Conservation (phyloP, 2,888 invertebrate genomes). For the Gerris lacustris region DNA sequence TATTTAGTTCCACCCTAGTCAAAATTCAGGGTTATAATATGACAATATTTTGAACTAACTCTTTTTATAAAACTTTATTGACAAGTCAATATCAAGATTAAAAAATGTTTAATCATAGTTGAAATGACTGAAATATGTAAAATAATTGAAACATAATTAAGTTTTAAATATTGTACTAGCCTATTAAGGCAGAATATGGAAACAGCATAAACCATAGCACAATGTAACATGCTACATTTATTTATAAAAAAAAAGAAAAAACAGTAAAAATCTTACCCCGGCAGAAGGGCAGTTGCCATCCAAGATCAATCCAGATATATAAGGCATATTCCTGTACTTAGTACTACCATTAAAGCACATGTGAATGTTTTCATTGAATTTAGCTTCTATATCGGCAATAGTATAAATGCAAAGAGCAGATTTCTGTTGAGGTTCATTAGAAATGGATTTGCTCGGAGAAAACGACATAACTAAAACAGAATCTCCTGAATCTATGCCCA, state of each 20-base stretch:
- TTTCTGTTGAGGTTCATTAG: conserved; percentile 64
- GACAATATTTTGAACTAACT: no score
- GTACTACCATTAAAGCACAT: conserved; percentile 93
- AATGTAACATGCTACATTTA: neutral
- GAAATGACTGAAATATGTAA: no score
- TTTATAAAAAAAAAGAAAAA: no score
- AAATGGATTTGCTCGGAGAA: conserved; percentile 77
- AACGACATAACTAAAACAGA: conserved; percentile 78
- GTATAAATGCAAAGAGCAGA: conserved; percentile 91
- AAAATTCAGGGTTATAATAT: no score
- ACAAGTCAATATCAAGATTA: no score
- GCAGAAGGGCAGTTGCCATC: conserved; percentile 82
- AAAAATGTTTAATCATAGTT: no score
- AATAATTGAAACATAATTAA: no score
- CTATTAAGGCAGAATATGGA: no score
- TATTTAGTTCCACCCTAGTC: no score
- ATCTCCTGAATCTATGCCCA: conserved; percentile 67
- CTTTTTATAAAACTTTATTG: no score
- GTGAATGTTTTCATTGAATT: conserved; percentile 92
- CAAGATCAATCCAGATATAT: conserved; percentile 79
- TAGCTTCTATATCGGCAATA: conserved; percentile 75
- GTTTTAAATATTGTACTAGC: no score
- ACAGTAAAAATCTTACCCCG: conserved; percentile 41
- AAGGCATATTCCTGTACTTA: conserved; percentile 81
- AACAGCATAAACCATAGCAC: neutral